Evolutionary conservation across 2,113 vertebrate species (phyloP).

Genomic region (Riparia riparia): DNA sequence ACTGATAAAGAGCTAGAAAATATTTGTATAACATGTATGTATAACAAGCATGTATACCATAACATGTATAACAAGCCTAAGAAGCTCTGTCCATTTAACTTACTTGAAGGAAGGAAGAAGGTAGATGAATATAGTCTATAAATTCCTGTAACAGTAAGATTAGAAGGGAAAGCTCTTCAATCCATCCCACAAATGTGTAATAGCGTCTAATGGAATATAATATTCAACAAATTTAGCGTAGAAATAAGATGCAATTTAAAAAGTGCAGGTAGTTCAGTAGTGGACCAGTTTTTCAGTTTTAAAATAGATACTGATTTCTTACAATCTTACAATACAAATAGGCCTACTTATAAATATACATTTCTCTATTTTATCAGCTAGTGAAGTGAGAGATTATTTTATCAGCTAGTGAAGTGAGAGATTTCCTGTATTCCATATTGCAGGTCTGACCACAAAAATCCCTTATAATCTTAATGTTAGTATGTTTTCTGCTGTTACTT

Average conservation of each 20-base stretch:
- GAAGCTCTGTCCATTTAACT: not conserved
- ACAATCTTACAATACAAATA: not conserved
- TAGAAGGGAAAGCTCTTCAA: not conserved
- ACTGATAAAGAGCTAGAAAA: not conserved
- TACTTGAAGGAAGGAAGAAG: not conserved
- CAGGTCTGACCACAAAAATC: not conserved
- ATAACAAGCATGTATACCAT: too few relatives aligned
- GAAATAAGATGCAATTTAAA: not conserved
- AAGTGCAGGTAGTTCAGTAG: not conserved
- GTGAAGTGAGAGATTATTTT: not conserved
- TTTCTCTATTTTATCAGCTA: not conserved
- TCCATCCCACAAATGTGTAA: not conserved
- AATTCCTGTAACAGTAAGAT: not conserved
- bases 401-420: not conserved
- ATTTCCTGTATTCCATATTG: not conserved
- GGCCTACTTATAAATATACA: not conserved
- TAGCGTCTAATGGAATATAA: not conserved
- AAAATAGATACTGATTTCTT: not conserved
- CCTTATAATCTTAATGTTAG: not conserved
- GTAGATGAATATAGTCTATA: not conserved
- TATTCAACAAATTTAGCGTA: not conserved
- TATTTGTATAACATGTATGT: not conserved
- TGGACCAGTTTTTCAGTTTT: not conserved
- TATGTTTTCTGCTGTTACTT: not conserved
- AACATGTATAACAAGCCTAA: not conserved